Evolutionary conservation across 2,113 vertebrate species (phyloP), one percentile per base, ranked within the genome.

Genomic region (Microcebus tavaratra): DNA sequence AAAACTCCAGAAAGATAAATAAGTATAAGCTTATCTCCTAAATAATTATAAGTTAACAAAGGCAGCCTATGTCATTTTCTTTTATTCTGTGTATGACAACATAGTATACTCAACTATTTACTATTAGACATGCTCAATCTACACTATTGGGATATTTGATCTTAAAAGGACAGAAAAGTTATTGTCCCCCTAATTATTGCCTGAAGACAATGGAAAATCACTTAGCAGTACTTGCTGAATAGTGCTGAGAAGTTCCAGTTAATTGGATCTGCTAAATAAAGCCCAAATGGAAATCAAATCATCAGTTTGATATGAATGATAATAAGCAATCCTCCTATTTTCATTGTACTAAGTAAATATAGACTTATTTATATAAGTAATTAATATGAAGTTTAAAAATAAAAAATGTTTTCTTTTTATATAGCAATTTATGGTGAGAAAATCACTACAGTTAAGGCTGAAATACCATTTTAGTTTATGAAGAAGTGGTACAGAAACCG

Each of bases 261-360:
- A 96, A 95, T 88, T 83, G 34, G n/a, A 81, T 89, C n/a, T 80
- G 55, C 63, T 84, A 79, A 91, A 80, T 84, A 84, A n/a, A 80
- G 25, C 15, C 21, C 78, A 96, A 72, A 39, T 86, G 31, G 88
- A 91, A 92, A 91, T 79, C 39, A 94, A 94, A 92, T 88, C 29
- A 50, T 82, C 72, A 81, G 34, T 75, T 89, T 92, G 29, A 96
- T 81, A 4, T 68, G 36, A 88, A 89, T 73, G 65, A 68, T 42
- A 80, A 85, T 61, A 90, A 79, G 87, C 36, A 91, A 91, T 29
- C 42, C 57, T 92, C 78, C 73, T 8, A 80, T 80, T 95, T 94
- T 91, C 15, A 79, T 80, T 80, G 72, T 63, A 63, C 34, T 73
- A 84, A 76, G 45, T n/a, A 94, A 57, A 36, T 50, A 12, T 72